Conservation (phyloP, 2,113 vertebrate species). For the Siniperca knerii region DNA sequence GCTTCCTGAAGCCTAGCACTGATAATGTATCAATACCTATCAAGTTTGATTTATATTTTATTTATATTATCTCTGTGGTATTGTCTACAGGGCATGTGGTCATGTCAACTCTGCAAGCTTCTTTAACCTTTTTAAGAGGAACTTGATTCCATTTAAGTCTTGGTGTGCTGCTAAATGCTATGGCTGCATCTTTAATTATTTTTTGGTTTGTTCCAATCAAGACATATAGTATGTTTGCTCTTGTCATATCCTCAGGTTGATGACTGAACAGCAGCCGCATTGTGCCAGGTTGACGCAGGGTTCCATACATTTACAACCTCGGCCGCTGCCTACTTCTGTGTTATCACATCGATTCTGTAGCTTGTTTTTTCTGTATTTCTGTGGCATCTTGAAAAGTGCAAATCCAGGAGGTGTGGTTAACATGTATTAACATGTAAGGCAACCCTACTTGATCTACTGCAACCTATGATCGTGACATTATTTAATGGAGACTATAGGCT, state of each 20-base stretch:
- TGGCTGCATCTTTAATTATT: neutral
- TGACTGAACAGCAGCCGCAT: slow-evolving; percentile 55
- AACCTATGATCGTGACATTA: neutral
- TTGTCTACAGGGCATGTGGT: neutral
- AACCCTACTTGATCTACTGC: neutral
- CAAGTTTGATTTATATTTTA: neutral
- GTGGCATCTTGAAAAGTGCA: slow-evolving; percentile 22
- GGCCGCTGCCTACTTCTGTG: slow-evolving; percentile 29
- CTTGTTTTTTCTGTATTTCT: slow-evolving; percentile 30
- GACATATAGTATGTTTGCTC: neutral
- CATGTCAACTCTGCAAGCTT: neutral
- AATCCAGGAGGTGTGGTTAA: slow-evolving; percentile 37
- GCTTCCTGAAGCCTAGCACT: neutral
- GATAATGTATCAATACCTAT: neutral
- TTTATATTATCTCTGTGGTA: neutral
- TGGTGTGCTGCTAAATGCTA: neutral
- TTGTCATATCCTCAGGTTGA: slow-evolving; percentile 54
- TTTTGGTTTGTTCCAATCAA: neutral
- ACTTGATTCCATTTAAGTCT: neutral
- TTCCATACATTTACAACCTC: slow-evolving; percentile 68
- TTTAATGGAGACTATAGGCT: slow-evolving; percentile 20
- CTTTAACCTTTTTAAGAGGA: neutral
- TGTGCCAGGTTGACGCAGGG: slow-evolving; percentile 48
- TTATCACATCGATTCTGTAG: slow-evolving; percentile 43
- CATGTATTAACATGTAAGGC: slow-evolving; percentile 7